These are phyloP conservation scores for Blera fallax DNA, from an alignment of 2,888 invertebrate species.

Conservation along the genomic window DNA sequence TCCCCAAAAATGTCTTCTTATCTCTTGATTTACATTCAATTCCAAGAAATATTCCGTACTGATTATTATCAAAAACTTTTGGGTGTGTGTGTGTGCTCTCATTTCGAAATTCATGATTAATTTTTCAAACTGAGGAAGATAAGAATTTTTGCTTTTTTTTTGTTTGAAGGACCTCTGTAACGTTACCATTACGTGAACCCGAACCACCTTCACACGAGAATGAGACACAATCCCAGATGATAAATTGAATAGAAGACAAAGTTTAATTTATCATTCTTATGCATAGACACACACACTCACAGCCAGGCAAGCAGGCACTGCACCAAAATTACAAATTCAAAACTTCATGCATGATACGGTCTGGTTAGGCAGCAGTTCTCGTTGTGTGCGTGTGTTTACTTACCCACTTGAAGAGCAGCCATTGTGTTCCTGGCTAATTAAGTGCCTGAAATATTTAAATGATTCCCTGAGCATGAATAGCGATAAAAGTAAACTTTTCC, in stretches of 20 bases:
- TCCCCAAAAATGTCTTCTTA: slow-evolving; percentile 14
- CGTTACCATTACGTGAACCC: slow-evolving; percentile 31
- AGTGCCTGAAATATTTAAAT: slow-evolving; percentile 71
- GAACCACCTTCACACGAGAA: slow-evolving; percentile 32
- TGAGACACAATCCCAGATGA: slow-evolving; percentile 51
- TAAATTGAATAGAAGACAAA: slow-evolving; percentile 71
- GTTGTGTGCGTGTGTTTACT: slow-evolving; percentile 26
- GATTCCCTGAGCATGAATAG: slow-evolving; percentile 68
- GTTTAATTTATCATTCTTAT: slow-evolving; percentile 68
- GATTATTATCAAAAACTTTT: slow-evolving; percentile 38
- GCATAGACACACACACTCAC: slow-evolving; percentile 13
- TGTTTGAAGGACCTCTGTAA: slow-evolving; percentile 17
- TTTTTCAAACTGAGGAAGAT: slow-evolving; percentile 40
- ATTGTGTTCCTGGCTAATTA: slow-evolving; percentile 71
- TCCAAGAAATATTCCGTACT: slow-evolving; percentile 1
- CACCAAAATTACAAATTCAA: slow-evolving; percentile 72
- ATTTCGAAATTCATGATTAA: slow-evolving; percentile 57
- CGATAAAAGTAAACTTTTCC: slow-evolving; percentile 69
- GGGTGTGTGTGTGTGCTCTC: slow-evolving; percentile 1
- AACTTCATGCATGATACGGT: slow-evolving; percentile 62
- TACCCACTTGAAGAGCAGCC: slow-evolving; percentile 13
- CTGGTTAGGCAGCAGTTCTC: slow-evolving; percentile 7
- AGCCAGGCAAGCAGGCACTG: slow-evolving; percentile 23
- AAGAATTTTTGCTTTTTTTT: not conserved
- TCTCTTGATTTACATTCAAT: slow-evolving; percentile 42